Base-by-base conservation (phyloP, 2,888 invertebrate species). In the Leptopilina myrica region DNA sequence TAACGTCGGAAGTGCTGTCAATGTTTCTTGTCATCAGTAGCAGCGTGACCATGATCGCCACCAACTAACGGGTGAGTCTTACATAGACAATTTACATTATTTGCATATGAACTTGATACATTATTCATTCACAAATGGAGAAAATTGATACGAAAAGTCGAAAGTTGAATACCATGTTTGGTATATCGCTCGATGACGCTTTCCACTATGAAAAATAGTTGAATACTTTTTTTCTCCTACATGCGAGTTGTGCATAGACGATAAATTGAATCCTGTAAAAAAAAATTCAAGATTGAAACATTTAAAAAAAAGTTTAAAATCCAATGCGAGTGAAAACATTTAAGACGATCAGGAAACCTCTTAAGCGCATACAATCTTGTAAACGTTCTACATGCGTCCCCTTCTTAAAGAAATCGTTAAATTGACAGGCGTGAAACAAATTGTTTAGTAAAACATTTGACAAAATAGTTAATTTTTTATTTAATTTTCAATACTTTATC, bases 21-120 rank as follows among this genome's bases (percentile, higher is more conserved):
- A 67, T 67, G 20, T 46, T 67, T 46, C 67, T 67, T 67, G 67
- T 67, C 67, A 46, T 20, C 67, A 46, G 67, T 67, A 67, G 67
- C 46, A 46, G 40, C 66, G 43, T 66, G 43, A 66, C 66, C 67
- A 67, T 67, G 67, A 67, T 46, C 15, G 46, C 46, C 14, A 49
- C 33, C 49, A 65, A 43, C 66, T 66, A 46, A 46, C 46, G 67
- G 46, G 67, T 15, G 67, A 67, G 46, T 67, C 33, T 40, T 66
- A 65, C 40, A 65, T 40, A 20, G 20, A 67, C 49, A 15, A 67
- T 67, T 49, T 67, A n/a, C 5, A 49, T 67, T 67, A 67, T 67
- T 46, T 67, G 46, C 67, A 67, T 67, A 67, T 43, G 67, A 46
- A 43, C 46, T 66, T 66, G n/a, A 66, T 66, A 43, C 66, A 66